Conservation (phyloP, 1,140 invertebrate genomes). For the Lordiphosa mommai region DNA sequence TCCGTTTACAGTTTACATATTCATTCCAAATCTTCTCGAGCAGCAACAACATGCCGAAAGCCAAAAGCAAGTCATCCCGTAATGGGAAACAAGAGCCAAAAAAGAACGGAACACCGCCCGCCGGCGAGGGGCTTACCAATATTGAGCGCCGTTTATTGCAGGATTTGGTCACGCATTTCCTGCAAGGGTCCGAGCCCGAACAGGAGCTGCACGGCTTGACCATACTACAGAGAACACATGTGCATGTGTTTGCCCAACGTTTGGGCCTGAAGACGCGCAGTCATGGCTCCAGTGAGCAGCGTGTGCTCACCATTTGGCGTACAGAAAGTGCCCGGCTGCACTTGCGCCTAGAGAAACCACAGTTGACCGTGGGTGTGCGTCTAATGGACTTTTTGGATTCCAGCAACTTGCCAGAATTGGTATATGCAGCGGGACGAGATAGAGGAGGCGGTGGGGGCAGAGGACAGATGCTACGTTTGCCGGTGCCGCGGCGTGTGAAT, state of each 20-base stretch:
- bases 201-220: conserved; percentile 21
- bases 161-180: conserved; percentile 33
- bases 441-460: too few relatives aligned
- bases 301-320: conserved; percentile 41
- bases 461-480: too few relatives aligned
- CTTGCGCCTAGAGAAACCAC: not conserved
- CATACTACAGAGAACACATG: conserved; percentile 37
- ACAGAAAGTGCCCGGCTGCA: not conserved
- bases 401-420: not conserved
- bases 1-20: too few relatives aligned
- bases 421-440: not conserved
- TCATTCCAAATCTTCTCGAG: too few relatives aligned
- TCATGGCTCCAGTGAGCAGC: conserved; percentile 23
- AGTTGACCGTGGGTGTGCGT: not conserved
- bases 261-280: conserved; percentile 51
- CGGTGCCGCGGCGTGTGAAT: not conserved
- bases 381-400: not conserved
- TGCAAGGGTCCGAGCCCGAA: conserved; percentile 11
- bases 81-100: not conserved
- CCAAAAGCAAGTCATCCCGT: not conserved
- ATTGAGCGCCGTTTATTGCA: conserved; percentile 26
- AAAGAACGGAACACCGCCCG: not conserved
- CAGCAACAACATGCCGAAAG: not conserved
- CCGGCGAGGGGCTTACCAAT: not conserved
- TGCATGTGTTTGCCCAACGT: conserved; percentile 43